Evolutionary conservation across 2,797 vertebrate genomes (phyloP).

Genomic region (Delichon dasypus): DNA sequence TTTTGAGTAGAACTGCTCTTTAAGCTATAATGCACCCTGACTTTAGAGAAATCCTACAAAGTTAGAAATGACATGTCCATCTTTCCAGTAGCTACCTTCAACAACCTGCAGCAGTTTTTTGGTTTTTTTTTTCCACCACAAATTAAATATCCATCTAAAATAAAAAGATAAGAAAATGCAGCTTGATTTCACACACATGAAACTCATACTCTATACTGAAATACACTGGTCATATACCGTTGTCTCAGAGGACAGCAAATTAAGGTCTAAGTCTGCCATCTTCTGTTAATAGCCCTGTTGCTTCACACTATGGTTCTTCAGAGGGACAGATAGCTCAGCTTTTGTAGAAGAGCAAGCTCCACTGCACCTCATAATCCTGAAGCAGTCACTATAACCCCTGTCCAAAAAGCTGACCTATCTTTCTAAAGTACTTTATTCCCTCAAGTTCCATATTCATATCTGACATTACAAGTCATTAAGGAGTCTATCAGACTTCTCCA

Average conservation of each 20-base stretch:
- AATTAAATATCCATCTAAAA: neutral
- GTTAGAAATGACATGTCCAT: neutral
- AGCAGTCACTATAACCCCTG: neutral
- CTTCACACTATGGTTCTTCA: neutral
- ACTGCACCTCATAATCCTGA: neutral
- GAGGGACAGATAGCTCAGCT: neutral
- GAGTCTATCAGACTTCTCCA: neutral
- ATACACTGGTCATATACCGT: neutral
- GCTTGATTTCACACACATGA: neutral
- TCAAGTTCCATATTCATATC: neutral
- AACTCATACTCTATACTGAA: neutral
- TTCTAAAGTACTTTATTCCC: neutral
- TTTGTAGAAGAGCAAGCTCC: neutral
- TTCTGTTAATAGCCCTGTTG: neutral
- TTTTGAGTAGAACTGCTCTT: neutral
- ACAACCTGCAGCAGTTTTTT: neutral
- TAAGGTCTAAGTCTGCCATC: neutral
- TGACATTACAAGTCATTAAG: neutral
- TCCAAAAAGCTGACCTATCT: neutral
- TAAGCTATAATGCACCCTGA: neutral
- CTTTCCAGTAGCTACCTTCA: neutral
- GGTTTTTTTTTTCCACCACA: rapidly evolving
- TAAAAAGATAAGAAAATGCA: neutral
- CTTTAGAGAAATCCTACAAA: neutral
- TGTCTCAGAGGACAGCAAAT: neutral